Evolutionary conservation across 2,113 vertebrate species (phyloP).

Genomic region (Seriola rivoliana): DNA sequence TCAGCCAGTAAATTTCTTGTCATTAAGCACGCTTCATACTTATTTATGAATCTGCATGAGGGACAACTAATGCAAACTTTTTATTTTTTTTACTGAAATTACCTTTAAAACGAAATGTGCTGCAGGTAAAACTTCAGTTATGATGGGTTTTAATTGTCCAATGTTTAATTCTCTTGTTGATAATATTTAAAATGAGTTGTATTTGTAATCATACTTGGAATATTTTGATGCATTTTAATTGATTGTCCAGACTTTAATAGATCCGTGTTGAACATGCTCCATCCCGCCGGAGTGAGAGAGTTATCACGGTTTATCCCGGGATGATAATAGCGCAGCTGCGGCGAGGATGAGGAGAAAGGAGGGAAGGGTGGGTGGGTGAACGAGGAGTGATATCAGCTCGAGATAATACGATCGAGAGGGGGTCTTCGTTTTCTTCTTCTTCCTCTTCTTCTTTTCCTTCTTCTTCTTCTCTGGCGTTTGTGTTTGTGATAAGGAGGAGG

Average conservation of each 20-base stretch:
- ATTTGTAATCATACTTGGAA: too few relatives aligned
- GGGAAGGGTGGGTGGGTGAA: conserved; percentile 14
- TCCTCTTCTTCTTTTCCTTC: conserved; percentile 51
- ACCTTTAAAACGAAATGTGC: not conserved
- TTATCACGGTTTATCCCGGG: conserved; percentile 26
- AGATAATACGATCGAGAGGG: conserved; percentile 69
- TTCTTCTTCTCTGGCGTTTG: conserved; percentile 73
- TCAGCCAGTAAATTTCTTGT: conserved; percentile 48
- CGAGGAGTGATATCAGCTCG: conserved; percentile 43
- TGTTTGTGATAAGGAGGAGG: conserved; percentile 77
- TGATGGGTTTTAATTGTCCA: not conserved
- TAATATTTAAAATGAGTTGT: not conserved
- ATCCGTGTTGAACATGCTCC: conserved; percentile 16
- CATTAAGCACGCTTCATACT: conserved; percentile 54
- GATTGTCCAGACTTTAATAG: conserved; percentile 29
- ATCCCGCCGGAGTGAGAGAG: not conserved
- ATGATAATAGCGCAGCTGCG: conserved; percentile 44
- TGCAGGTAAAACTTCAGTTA: not conserved
- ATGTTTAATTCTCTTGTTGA: not conserved
- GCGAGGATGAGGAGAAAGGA: conserved; percentile 11
- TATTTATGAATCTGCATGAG: conserved; percentile 65
- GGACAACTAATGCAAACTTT: not conserved
- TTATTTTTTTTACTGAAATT: not conserved
- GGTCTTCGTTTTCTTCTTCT: conserved; percentile 50
- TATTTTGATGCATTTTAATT: conserved; percentile 5